Percentiles rank a stretch among this genome's conserved stretches.
phyloP scores from a whole-genome alignment of 1,140 invertebrate genomes.

The Cydia splendana region DNA sequence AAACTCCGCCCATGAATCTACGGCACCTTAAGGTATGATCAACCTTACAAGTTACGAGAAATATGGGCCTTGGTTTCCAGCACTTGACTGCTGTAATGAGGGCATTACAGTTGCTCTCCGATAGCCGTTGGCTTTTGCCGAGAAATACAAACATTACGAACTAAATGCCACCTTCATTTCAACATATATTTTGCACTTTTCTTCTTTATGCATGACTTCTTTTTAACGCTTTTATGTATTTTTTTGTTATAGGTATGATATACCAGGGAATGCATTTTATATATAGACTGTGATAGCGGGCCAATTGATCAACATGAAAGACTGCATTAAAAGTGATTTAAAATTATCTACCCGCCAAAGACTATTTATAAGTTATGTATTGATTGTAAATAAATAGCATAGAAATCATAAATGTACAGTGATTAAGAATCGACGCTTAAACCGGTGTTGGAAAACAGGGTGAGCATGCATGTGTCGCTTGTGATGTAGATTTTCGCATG shows the following conservation, averaged over 20 bases:
- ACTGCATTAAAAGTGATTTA: constrained; percentile 59
- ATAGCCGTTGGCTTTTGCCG: too few species aligned
- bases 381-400: constrained; percentile 63
- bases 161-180: not conserved
- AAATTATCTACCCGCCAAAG: constrained; percentile 48
- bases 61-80: too few species aligned
- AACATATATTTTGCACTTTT: constrained; percentile 12
- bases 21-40: too few species aligned
- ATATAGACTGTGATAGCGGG: constrained; percentile 74
- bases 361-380: constrained; percentile 60
- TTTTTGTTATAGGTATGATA: constrained; percentile 79
- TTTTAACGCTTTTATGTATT: constrained; percentile 71
- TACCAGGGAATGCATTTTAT: constrained; percentile 71
- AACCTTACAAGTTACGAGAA: too few species aligned
- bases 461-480: constrained; percentile 71
- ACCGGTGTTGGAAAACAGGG: constrained; percentile 43
- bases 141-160: too few species aligned
- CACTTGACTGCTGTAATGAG: too few species aligned
- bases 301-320: constrained; percentile 53
- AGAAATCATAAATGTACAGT: constrained; percentile 45
- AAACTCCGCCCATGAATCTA: too few species aligned
- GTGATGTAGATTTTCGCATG: constrained; percentile 24
- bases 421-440: constrained; percentile 36
- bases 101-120: too few species aligned
- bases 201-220: constrained; percentile 61